Base-by-base conservation (phyloP, 2,888 invertebrate species). In the Tetragnatha montana region DNA sequence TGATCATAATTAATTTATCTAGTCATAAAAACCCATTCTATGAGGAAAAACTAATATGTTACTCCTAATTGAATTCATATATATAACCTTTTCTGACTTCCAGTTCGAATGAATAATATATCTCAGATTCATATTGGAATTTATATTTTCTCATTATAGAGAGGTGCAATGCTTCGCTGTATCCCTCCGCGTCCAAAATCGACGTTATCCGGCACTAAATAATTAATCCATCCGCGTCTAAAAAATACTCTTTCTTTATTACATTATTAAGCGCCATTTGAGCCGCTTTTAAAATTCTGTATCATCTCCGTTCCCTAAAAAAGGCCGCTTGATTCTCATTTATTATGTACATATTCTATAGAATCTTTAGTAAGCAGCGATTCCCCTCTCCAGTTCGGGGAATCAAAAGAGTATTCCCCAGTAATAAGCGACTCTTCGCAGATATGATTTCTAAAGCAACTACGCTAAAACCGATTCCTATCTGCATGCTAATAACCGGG, bases 401-500 rank as follows among this genome's bases (percentile, higher is more conserved):
- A 60, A 60, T 60, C 60, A 60, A 60, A 60, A 10, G 60, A 60
- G 35, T 35, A 35, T 35, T 35, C 60, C 60, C 60, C 17, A 17
- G 60, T 17, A 17, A 35, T 35, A 35, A 35, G 35, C 35, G 35
- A n/a, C n/a, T n/a, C n/a, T n/a, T n/a, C n/a, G n/a, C n/a, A 35
- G 35, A 35, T 35, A 35, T 35, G 60, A 60, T 60, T 60, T 60
- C 50, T 50, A n/a, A 21, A 76, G 76, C 10, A 47, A 76, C 47
- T 6, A 50, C n/a, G 8, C 19, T 22, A 71, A 71, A 74, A 73
- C 73, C 35, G 74, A 73, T 74, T 82, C 19, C n/a, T 51, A 60
- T 82, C 73, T 73, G 73, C 82, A 82, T 71, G 73, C 73, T 73
- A 73, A 73, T 50, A 76, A 51, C 51, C 50, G 51, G 6, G 60